These are phyloP conservation scores for Melopsittacus undulatus DNA, from an alignment of 2,797 vertebrate species.

Conservation along the genomic window DNA sequence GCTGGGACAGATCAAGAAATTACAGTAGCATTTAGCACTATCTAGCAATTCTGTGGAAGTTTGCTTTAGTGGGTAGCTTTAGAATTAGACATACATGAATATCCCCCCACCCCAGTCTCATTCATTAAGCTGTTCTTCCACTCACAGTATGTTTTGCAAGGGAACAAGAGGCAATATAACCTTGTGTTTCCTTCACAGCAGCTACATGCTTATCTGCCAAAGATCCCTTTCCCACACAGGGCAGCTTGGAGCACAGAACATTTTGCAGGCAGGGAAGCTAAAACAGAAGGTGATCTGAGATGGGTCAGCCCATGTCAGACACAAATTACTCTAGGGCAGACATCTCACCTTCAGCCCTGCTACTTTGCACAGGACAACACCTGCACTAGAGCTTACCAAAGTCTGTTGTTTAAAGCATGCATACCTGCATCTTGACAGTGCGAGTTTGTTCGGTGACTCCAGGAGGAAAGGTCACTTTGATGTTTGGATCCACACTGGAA, in stretches of 20 bases:
- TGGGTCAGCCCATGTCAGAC: not conserved
- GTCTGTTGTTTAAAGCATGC: not conserved
- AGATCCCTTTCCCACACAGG: not conserved
- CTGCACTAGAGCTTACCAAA: not conserved
- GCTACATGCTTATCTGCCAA: not conserved
- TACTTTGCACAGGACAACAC: not conserved
- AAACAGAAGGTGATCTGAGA: not conserved
- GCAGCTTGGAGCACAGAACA: not conserved
- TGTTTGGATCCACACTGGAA: constrained; percentile 84
- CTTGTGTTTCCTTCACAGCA: not conserved
- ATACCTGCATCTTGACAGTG: constrained; percentile 88
- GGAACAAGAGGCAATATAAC: not conserved
- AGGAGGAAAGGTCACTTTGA: constrained; percentile 90
- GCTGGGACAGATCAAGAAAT: not conserved
- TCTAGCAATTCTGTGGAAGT: not conserved
- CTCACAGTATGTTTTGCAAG: not conserved
- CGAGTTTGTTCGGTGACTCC: constrained; percentile 83
- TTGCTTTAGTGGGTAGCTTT: not conserved
- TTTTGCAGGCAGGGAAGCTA: not conserved
- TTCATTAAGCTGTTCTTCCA: not conserved
- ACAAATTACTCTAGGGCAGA: not conserved
- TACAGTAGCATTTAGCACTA: not conserved
- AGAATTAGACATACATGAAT: not conserved
- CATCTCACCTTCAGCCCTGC: not conserved
- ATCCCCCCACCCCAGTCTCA: not conserved